Evolutionary conservation across 1,140 invertebrate species (phyloP).

Genomic region (Holcopasites calliopsidis): DNA sequence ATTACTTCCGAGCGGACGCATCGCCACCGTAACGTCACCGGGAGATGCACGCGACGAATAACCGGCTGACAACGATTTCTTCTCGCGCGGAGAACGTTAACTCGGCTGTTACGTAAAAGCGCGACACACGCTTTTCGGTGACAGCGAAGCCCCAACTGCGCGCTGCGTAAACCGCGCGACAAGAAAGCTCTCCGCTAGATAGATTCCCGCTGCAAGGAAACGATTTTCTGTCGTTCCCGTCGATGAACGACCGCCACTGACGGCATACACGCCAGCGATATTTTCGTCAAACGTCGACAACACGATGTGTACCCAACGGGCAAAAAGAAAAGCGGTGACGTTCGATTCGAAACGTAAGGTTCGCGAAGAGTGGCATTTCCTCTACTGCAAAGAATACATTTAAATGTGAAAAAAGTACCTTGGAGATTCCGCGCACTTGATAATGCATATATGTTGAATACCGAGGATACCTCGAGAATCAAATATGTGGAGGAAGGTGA

Average conservation of each 20-base stretch:
- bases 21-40: too few relatives aligned
- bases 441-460: too few relatives aligned
- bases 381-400: not conserved
- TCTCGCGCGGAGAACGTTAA: not conserved
- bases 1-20: too few relatives aligned
- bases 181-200: conserved; percentile 62
- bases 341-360: not conserved
- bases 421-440: conserved; percentile 67
- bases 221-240: conserved; percentile 51
- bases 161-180: conserved; percentile 14
- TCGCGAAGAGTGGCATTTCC: conserved; percentile 13
- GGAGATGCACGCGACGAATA: conserved; percentile 43
- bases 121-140: conserved; percentile 40
- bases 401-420: conserved; percentile 55
- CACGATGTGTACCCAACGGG: not conserved
- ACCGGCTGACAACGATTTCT: conserved; percentile 35
- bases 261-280: not conserved
- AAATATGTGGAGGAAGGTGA: conserved; percentile 57
- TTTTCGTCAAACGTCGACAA: conserved; percentile 33
- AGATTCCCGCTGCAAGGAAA: conserved; percentile 53
- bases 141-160: conserved; percentile 24
- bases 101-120: conserved; percentile 11
- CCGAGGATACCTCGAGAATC: too few relatives aligned
- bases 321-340: not conserved
- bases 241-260: conserved; percentile 26